phyloP scores from a whole-genome alignment of 2,888 invertebrate genomes.

The Acanthoscelides obtectus region DNA sequence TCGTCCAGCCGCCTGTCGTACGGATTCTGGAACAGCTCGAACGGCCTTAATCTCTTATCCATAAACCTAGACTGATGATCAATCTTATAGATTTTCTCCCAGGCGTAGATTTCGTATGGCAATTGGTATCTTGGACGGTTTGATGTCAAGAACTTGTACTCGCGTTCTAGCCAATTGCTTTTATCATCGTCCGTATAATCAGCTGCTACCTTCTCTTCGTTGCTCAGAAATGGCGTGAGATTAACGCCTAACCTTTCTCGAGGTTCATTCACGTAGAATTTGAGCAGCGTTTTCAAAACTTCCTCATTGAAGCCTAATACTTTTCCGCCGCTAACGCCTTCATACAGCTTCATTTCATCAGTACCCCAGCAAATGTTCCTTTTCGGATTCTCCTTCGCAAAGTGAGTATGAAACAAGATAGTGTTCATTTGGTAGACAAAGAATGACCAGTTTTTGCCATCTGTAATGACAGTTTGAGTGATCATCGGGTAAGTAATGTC shows the following conservation, averaged over 20 bases:
- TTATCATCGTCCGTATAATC: slow-evolving; percentile 66
- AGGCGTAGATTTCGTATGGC: slow-evolving; percentile 67
- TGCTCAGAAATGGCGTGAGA: slow-evolving; percentile 70
- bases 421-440: slow-evolving; percentile 93
- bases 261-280: slow-evolving; percentile 70
- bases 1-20: slow-evolving; percentile 63
- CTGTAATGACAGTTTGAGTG: slow-evolving; percentile 83
- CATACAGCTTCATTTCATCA: slow-evolving; percentile 67
- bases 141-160: slow-evolving; percentile 64
- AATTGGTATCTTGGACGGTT: slow-evolving; percentile 62
- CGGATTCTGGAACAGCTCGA: slow-evolving; percentile 62
- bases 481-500: slow-evolving; percentile 89
- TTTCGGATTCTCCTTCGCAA: slow-evolving; percentile 61
- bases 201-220: slow-evolving; percentile 55
- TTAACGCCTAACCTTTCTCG: slow-evolving; percentile 55
- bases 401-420: slow-evolving; percentile 58
- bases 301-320: slow-evolving; percentile 76
- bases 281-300: slow-evolving; percentile 66
- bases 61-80: slow-evolving; percentile 62
- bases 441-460: slow-evolving; percentile 83
- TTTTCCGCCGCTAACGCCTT: slow-evolving; percentile 66
- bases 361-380: slow-evolving; percentile 80
- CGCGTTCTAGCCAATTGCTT: slow-evolving; percentile 64
- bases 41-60: slow-evolving; percentile 66
- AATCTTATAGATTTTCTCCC: slow-evolving; percentile 81